Percentiles rank a stretch among this genome's conserved stretches.
Evolutionary conservation across 1,140 invertebrate genomes (phyloP).

Genomic region (Solenopsis invicta): DNA sequence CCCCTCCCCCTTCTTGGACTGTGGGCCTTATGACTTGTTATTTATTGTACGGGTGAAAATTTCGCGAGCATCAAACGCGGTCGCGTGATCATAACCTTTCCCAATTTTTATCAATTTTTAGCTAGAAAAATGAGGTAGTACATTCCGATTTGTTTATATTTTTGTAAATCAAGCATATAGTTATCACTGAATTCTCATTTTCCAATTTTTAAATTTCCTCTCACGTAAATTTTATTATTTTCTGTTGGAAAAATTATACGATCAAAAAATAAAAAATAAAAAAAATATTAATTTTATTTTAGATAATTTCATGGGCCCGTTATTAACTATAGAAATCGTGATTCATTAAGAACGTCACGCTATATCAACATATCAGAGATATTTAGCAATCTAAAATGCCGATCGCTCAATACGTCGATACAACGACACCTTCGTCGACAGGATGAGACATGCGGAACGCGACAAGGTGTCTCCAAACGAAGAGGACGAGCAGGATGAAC

Average conservation of each 20-base stretch:
- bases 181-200: neutral
- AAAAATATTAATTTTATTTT: neutral
- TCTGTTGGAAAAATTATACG: neutral
- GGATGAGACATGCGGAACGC: conserved; percentile 69
- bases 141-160: neutral
- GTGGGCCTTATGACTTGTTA: conserved; percentile 69
- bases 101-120: conserved; percentile 1
- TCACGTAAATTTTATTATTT: neutral
- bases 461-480: conserved; percentile 63
- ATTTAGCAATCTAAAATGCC: conserved; percentile 28
- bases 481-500: conserved; percentile 41
- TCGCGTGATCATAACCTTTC: conserved; percentile 14
- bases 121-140: neutral
- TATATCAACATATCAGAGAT: neutral
- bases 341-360: neutral
- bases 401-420: neutral
- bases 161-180: neutral
- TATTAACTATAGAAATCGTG: neutral
- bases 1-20: neutral
- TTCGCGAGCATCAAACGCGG: conserved; percentile 71
- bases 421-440: conserved; percentile 53
- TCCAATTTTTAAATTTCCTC: conserved; percentile 2
- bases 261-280: neutral
- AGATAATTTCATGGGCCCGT: neutral
- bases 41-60: conserved; percentile 83